Evolutionary conservation across 2,888 invertebrate genomes (phyloP).

Genomic region (Acanthosepion pharaonis): DNA sequence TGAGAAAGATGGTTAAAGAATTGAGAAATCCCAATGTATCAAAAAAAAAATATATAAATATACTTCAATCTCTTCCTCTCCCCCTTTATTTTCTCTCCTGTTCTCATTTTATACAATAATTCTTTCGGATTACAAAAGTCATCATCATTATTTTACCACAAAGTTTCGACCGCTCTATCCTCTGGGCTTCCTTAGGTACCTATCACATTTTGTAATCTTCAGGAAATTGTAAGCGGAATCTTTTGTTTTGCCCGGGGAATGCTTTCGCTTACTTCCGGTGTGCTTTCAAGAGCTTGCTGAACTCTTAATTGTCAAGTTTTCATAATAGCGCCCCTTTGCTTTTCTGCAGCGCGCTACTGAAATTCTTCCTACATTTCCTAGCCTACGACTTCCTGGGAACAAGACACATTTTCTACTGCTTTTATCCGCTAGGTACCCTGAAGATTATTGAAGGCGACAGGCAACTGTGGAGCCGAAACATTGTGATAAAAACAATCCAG

Average conservation of each 20-base stretch:
- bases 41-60: background rate
- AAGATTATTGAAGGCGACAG: background rate
- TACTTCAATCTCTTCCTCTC: background rate
- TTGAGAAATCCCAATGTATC: background rate
- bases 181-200: background rate
- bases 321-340: background rate
- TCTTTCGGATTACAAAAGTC: background rate
- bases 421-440: background rate
- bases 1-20: too few relatives aligned
- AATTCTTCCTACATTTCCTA: background rate
- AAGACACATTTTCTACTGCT: background rate
- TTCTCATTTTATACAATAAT: background rate
- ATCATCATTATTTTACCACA: background rate
- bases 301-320: background rate
- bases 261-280: background rate
- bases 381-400: background rate
- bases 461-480: too few relatives aligned
- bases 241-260: background rate
- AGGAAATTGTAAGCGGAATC: background rate
- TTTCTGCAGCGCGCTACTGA: background rate
- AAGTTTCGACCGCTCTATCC: background rate
- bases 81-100: background rate
- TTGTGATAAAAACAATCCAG: background rate
- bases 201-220: background rate
- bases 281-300: background rate